Evolutionary conservation across 1,140 invertebrate species (phyloP), one percentile per base, ranked within the genome.

Genomic region (Goniozus legneri): DNA sequence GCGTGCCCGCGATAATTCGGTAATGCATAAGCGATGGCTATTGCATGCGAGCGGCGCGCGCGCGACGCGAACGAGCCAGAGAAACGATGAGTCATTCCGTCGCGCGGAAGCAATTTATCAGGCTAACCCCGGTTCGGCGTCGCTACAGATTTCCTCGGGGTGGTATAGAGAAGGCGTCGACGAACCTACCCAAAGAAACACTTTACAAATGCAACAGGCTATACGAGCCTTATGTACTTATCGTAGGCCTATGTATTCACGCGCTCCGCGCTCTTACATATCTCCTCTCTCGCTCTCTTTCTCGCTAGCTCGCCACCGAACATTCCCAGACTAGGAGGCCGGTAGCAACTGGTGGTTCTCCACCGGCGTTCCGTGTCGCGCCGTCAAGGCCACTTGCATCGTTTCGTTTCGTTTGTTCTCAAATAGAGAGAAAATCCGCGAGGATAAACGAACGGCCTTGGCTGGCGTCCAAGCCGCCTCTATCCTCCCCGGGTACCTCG

Each of bases 331-430:
- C 38, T 13, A 30, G 31, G 7, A n/a, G 7, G 7, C 57, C 36
- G 58, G 42, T 65, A 70, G 72, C 71, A 73, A 75, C 71, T 73
- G 72, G 72, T 75, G 72, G 72, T 72, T 73, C n/a, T n/a, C 69
- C 68, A 73, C 64, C 53, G 64, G 61, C 60, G 51, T 56, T 54
- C 65, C 56, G 61, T 60, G 60, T 48, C 60, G n/a, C n/a, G n/a
- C n/a, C n/a, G 58, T 52, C 54, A 59, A 66, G 60, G 67, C 64
- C 65, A 64, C 64, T 71, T 71, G 70, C 70, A 71, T 64, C 62
- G 62, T 64, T 65, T 64, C 56, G 56, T 69, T 63, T 60, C 65
- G 66, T 74, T 74, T 71, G 69, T 74, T 73, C 70, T 71, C 67
- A 74, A 74, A 74, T 69, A 74, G 66, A 72, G 69, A 70, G 69